Percentiles rank a stretch among this genome's conserved stretches.
phyloP scores from a whole-genome alignment of 2,797 vertebrate genomes.

The Xerus rutilus region DNA sequence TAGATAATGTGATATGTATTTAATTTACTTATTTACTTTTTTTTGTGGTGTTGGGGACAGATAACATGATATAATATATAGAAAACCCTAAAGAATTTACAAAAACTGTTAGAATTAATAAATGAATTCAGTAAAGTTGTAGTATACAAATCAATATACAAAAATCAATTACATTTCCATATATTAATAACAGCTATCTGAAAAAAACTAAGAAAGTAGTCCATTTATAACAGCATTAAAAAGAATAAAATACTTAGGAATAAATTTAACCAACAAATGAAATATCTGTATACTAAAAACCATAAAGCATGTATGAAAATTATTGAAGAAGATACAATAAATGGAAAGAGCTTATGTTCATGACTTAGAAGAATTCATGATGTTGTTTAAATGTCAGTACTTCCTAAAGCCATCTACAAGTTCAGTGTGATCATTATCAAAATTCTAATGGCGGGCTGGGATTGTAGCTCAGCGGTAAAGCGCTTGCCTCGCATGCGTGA shows the following conservation, averaged over 20 bases:
- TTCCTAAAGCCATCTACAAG: background rate
- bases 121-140: too few relatives aligned
- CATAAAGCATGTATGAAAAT: background rate
- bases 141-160: too few relatives aligned
- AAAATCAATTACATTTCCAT: too few relatives aligned
- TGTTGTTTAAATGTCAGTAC: background rate
- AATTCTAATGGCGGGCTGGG: background rate
- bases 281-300: background rate
- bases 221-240: background rate
- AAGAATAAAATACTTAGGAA: background rate
- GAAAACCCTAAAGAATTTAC: too few relatives aligned
- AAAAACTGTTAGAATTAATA: too few relatives aligned
- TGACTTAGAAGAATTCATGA: background rate
- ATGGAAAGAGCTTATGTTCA: too few relatives aligned
- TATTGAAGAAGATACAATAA: background rate
- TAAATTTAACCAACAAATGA: background rate
- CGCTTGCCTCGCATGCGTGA: too few relatives aligned
- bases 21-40: too few relatives aligned
- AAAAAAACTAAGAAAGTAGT: background rate
- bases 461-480: too few relatives aligned
- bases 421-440: background rate
- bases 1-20: too few relatives aligned
- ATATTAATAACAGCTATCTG: background rate
- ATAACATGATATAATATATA: too few relatives aligned
- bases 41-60: too few relatives aligned